phyloP scores from a whole-genome alignment of 2,888 invertebrate genomes.

The Ommatoiulus sabulosus region DNA sequence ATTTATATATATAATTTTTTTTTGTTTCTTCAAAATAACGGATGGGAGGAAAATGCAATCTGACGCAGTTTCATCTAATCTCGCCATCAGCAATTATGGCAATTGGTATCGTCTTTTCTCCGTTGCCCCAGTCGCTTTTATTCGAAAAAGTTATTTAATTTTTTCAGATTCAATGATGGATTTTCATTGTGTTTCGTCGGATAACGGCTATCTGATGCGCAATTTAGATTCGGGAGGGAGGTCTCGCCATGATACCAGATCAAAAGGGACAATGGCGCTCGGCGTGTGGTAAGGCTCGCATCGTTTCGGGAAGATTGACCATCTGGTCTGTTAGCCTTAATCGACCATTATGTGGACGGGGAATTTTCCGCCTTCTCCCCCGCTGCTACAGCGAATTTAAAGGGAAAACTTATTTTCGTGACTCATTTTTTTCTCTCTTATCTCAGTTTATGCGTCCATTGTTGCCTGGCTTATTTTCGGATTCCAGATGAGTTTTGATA shows the following conservation, averaged over 20 bases:
- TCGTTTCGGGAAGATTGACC: constrained; percentile 16
- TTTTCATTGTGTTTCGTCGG: neutral
- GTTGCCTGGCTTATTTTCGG: neutral
- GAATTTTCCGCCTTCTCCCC: constrained; percentile 12
- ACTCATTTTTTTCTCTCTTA: neutral
- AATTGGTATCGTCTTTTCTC: neutral
- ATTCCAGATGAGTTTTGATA: neutral
- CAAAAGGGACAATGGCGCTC: neutral
- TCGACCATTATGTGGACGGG: constrained; percentile 26
- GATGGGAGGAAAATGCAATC: neutral
- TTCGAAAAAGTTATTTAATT: neutral
- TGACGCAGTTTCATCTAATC: neutral
- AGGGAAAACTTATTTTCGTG: constrained; percentile 17
- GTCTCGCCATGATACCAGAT: constrained; percentile 28
- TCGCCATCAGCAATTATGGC: neutral
- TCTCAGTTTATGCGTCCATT: neutral
- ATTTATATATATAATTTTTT: constrained; percentile 3
- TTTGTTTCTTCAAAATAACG: neutral
- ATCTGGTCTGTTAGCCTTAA: constrained; percentile 36
- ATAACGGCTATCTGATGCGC: constrained; percentile 20
- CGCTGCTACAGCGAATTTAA: neutral
- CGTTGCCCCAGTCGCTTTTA: neutral
- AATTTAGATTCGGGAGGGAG: constrained; percentile 10
- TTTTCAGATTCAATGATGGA: constrained; percentile 9
- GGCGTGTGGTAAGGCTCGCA: neutral